These are phyloP conservation scores for Drosophila infuscata DNA, from an alignment of 2,888 invertebrate genomes.

Conservation along the genomic window DNA sequence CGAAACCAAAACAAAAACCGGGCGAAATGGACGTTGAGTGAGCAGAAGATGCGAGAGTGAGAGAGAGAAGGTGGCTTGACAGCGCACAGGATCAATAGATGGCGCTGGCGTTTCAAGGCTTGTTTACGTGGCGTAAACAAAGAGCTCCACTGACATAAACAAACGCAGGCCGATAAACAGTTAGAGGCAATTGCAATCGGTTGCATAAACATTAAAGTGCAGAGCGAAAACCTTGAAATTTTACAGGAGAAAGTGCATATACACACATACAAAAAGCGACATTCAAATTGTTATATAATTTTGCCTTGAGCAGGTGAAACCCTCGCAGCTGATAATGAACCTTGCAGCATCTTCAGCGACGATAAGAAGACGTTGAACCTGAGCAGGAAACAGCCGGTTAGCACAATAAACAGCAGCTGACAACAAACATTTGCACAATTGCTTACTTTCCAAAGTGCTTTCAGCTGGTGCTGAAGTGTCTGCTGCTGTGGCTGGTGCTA, in stretches of 20 bases:
- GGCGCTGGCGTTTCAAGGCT: conserved; percentile 40
- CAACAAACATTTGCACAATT: conserved; percentile 69
- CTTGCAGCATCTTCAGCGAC: conserved; percentile 34
- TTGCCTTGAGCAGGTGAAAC: conserved; percentile 24
- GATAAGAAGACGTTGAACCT: conserved; percentile 68
- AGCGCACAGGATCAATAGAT: conserved; percentile 48
- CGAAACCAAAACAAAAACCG: conserved; percentile 18
- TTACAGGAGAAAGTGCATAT: conserved; percentile 23
- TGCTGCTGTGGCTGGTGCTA: neutral
- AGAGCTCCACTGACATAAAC: conserved; percentile 35
- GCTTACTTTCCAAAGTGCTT: conserved; percentile 17
- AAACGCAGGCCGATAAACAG: conserved; percentile 29
- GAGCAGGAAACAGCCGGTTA: conserved; percentile 15
- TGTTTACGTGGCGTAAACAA: conserved; percentile 69
- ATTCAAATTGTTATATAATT: conserved; percentile 31
- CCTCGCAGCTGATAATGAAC: conserved; percentile 17
- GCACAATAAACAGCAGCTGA: conserved; percentile 26
- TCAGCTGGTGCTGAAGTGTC: conserved; percentile 9
- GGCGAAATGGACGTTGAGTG: conserved; percentile 36
- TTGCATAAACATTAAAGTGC: conserved; percentile 54
- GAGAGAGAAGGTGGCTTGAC: neutral
- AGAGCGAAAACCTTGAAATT: conserved; percentile 15
- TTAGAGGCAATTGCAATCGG: conserved; percentile 26
- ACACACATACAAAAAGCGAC: conserved; percentile 22
- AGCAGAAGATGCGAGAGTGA: conserved; percentile 23